Conservation (phyloP, 2,888 invertebrate genomes). For the Tetrapedia diversipes region DNA sequence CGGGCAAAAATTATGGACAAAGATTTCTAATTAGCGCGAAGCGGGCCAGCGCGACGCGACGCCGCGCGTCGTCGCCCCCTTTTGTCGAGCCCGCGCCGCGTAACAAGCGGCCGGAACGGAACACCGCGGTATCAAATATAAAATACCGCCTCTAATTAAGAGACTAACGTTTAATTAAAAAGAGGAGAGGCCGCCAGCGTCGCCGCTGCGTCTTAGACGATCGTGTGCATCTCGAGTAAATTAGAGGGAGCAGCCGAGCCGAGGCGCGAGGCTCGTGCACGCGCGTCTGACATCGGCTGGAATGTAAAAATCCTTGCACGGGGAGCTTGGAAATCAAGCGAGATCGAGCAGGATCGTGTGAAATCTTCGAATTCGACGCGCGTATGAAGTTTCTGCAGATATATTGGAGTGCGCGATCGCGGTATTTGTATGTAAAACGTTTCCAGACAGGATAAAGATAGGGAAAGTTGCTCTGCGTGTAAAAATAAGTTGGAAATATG, state of each 20-base stretch:
- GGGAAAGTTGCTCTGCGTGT: no score
- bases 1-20: conserved; percentile 21
- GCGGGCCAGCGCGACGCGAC: no score
- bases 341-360: no score
- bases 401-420: no score
- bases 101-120: conserved; percentile 8
- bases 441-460: no score
- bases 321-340: no score
- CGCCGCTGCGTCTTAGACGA: conserved; percentile 23
- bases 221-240: conserved; percentile 33
- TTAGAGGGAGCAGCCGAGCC: background rate
- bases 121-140: conserved; percentile 26
- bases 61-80: background rate
- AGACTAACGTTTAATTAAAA: conserved; percentile 50
- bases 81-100: background rate
- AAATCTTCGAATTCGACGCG: no score
- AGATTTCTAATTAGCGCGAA: conserved; percentile 39
- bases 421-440: no score
- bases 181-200: conserved; percentile 7
- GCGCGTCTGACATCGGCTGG: background rate
- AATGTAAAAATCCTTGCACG: no score
- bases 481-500: no score
- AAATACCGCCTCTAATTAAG: conserved; percentile 42
- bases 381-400: no score
- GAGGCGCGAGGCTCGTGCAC: background rate